Conservation (phyloP, 2,797 vertebrate species). For the Tangara arthus region DNA sequence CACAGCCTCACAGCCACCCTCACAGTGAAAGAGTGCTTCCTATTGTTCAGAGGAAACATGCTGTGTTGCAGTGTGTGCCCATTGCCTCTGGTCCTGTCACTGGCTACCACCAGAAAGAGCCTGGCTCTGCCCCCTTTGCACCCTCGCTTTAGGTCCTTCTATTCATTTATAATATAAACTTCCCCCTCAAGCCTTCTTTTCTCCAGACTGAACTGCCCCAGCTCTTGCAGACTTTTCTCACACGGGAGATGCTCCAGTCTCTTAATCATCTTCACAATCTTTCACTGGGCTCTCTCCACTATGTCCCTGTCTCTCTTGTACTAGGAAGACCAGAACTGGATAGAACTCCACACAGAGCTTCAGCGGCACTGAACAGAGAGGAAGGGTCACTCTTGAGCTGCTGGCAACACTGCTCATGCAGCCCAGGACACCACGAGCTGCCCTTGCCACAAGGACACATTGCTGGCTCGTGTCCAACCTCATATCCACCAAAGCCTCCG, state of each 20-base stretch:
- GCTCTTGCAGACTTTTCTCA: background rate
- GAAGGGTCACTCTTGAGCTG: background rate
- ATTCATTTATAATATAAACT: background rate
- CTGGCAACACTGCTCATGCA: background rate
- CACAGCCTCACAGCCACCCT: background rate
- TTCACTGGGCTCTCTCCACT: background rate
- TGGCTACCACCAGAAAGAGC: background rate
- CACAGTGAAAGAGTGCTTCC: background rate
- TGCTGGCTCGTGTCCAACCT: background rate
- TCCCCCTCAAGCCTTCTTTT: background rate
- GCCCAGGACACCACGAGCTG: background rate
- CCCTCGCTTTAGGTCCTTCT: background rate
- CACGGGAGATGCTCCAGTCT: too few species aligned
- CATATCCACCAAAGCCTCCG: background rate
- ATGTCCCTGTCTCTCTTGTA: background rate
- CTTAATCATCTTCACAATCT: background rate
- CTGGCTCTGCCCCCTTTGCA: background rate
- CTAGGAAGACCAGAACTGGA: background rate
- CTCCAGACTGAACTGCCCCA: background rate
- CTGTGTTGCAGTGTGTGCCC: background rate
- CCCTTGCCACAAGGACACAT: background rate
- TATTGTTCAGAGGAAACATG: background rate
- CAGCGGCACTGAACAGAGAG: background rate
- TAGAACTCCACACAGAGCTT: background rate
- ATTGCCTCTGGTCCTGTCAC: background rate